Conservation (phyloP, 2,888 invertebrate species). For the Molorchus minor region DNA sequence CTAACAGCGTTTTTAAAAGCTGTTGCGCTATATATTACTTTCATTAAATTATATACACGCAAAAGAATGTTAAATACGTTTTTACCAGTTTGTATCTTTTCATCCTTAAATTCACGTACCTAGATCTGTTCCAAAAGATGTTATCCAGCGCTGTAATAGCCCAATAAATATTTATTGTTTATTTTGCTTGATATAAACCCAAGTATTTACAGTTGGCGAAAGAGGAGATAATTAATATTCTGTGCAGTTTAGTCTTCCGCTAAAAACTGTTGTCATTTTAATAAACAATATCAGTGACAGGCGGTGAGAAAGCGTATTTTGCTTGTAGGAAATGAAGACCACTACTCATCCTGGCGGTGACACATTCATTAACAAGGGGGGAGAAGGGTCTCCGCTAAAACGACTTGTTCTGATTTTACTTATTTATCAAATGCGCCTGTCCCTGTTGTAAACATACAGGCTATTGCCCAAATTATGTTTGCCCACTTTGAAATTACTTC, state of each 20-base stretch:
- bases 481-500: neutral
- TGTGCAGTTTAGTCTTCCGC: constrained; percentile 5
- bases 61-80: neutral
- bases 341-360: constrained; percentile 55
- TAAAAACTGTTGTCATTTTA: constrained; percentile 29
- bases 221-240: constrained; percentile 2
- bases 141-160: neutral
- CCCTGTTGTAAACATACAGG: constrained; percentile 47
- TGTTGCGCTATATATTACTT: neutral
- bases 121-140: neutral
- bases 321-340: constrained; percentile 53
- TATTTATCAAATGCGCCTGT: constrained; percentile 49
- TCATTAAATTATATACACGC: neutral
- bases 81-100: neutral
- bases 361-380: constrained; percentile 52
- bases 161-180: neutral
- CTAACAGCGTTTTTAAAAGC: neutral
- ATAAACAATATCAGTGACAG: constrained; percentile 38
- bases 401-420: constrained; percentile 46
- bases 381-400: constrained; percentile 35
- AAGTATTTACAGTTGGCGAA: neutral
- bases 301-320: constrained; percentile 31
- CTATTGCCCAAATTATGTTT: neutral
- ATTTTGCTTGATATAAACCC: neutral
- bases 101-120: neutral